These are phyloP conservation scores for Tetragonisca angustula DNA, from an alignment of 2,888 invertebrate genomes.

Conservation along the genomic window DNA sequence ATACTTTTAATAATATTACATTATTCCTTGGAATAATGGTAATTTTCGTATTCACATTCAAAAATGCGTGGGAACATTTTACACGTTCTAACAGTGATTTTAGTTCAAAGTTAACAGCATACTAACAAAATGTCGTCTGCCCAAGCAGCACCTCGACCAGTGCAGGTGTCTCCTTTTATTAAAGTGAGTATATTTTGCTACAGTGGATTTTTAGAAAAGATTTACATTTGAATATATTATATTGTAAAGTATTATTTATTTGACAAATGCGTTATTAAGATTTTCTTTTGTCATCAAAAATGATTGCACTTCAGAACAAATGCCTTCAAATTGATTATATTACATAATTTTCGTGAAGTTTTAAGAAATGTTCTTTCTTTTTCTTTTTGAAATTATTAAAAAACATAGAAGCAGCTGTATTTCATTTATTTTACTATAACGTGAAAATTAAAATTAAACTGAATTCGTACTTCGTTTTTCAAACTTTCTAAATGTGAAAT, in stretches of 20 bases:
- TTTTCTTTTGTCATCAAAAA: not conserved
- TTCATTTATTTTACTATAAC: not conserved
- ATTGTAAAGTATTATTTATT: not conserved
- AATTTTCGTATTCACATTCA: not conserved
- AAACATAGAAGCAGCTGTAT: not conserved
- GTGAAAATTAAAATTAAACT: not conserved
- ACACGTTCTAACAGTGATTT: not conserved
- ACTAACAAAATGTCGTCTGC: slow-evolving; percentile 79
- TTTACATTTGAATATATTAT: not conserved
- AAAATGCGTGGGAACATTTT: not conserved
- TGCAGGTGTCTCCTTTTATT: slow-evolving; percentile 92
- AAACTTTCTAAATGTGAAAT: not conserved
- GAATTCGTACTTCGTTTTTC: not conserved
- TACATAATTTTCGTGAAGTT: slow-evolving; percentile 61
- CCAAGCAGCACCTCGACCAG: slow-evolving; percentile 85
- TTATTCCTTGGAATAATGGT: not conserved
- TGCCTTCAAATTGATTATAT: slow-evolving; percentile 43
- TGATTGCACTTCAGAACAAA: not conserved
- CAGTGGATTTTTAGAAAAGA: not conserved
- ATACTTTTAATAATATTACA: not conserved
- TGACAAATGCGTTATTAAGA: not conserved
- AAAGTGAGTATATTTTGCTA: slow-evolving; percentile 85
- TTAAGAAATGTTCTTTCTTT: not conserved
- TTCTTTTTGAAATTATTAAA: not conserved
- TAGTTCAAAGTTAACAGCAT: not conserved